A percentile compares a stretch with the other conserved stretches of the same genome.
Conservation (phyloP, 2,888 invertebrate genomes). For the Petrophora chlorosata region DNA sequence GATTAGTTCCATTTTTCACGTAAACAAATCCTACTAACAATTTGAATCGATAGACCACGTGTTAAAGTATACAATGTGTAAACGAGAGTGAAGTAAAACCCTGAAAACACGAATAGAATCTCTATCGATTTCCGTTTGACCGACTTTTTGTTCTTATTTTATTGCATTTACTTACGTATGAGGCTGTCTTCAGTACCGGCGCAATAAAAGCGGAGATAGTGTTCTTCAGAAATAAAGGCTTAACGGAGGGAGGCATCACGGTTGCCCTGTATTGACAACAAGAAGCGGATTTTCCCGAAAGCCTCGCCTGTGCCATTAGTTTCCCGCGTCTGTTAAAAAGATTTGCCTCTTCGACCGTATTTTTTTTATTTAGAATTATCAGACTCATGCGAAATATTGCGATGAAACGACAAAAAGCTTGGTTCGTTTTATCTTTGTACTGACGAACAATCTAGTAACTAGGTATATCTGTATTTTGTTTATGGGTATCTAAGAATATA, state of each 20-base stretch:
- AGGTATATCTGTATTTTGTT: neutral
- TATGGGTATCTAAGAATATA: too few relatives aligned
- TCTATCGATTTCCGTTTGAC: conserved; percentile 49
- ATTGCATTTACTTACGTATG: conserved; percentile 62
- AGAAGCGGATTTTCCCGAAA: conserved; percentile 81
- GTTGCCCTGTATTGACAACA: conserved; percentile 82
- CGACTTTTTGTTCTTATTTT: conserved; percentile 52
- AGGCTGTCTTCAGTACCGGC: conserved; percentile 58
- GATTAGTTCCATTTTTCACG: too few relatives aligned
- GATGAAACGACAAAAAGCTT: conserved; percentile 55
- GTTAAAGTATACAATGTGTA: too few relatives aligned
- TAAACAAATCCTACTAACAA: too few relatives aligned
- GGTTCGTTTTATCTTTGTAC: conserved; percentile 32
- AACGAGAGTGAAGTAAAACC: conserved; percentile 28
- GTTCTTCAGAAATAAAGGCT: conserved; percentile 81
- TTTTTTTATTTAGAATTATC: conserved; percentile 73
- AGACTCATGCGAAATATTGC: conserved; percentile 70
- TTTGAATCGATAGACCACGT: too few relatives aligned
- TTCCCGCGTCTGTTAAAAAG: conserved; percentile 82
- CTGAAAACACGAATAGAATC: conserved; percentile 36
- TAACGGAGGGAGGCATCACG: conserved; percentile 78
- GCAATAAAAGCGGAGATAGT: conserved; percentile 78
- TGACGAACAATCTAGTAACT: conserved; percentile 16
- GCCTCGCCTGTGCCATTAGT: conserved; percentile 83
- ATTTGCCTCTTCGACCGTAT: conserved; percentile 76